These are phyloP conservation scores for Nudaria mundana DNA, from an alignment of 2,888 invertebrate species.

Conservation along the genomic window DNA sequence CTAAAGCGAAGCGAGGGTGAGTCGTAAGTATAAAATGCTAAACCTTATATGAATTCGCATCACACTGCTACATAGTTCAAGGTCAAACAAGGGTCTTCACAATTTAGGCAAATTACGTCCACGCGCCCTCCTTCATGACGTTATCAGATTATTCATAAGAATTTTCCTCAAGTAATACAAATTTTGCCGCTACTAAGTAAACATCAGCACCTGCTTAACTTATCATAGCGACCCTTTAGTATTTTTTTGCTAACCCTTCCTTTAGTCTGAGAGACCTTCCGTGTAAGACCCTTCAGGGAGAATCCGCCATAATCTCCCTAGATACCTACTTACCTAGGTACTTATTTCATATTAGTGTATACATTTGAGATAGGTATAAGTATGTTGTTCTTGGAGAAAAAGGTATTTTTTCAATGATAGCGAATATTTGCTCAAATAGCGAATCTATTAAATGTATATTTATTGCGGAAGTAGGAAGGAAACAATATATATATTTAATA, in stretches of 20 bases:
- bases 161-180: slow-evolving; percentile 19
- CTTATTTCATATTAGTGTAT: too few species aligned
- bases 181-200: slow-evolving; percentile 26
- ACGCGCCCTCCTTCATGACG: slow-evolving; percentile 1
- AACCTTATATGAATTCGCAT: not conserved
- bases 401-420: too few species aligned
- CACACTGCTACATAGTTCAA: not conserved
- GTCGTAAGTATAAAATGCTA: too few species aligned
- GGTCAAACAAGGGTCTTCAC: slow-evolving; percentile 5
- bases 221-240: slow-evolving; percentile 23
- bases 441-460: too few species aligned
- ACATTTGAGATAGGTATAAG: too few species aligned
- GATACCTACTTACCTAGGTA: too few species aligned
- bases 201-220: slow-evolving; percentile 27
- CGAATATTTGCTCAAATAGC: too few species aligned
- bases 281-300: slow-evolving; percentile 12
- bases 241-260: slow-evolving; percentile 19
- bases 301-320: slow-evolving; percentile 25
- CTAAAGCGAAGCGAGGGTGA: too few species aligned
- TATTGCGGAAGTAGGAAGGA: too few species aligned
- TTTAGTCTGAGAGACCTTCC: slow-evolving; percentile 4
- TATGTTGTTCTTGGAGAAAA: too few species aligned
- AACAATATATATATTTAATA: too few species aligned
- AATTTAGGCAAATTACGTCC: slow-evolving; percentile 16
- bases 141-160: slow-evolving; percentile 30